Evolutionary conservation across 2,113 vertebrate species (phyloP).

Genomic region (Fregetta grallaria): DNA sequence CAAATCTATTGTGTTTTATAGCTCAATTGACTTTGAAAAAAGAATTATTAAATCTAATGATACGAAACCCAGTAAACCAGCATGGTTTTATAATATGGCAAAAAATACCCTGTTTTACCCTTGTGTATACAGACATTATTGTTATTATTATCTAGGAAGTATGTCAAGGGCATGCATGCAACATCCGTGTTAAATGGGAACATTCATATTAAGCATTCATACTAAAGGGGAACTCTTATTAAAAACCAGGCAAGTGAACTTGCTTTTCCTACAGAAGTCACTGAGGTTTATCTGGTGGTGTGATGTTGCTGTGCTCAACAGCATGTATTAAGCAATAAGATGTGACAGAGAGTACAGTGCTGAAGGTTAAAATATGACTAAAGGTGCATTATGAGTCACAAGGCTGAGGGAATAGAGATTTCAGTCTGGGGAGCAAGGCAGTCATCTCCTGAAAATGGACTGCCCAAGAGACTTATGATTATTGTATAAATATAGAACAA

Average conservation of each 20-base stretch:
- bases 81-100: not conserved
- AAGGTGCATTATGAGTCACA: slow-evolving; percentile 52
- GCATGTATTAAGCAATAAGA: slow-evolving; percentile 14
- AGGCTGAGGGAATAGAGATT: slow-evolving; percentile 50
- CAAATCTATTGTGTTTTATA: not conserved
- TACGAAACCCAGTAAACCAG: not conserved
- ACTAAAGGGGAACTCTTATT: not conserved
- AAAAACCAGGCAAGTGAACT: not conserved
- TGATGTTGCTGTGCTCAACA: not conserved
- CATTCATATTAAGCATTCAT: not conserved
- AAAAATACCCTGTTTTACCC: not conserved
- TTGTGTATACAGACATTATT: not conserved
- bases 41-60: not conserved
- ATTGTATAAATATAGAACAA: not conserved
- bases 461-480: slow-evolving; percentile 19
- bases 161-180: not conserved
- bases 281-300: not conserved
- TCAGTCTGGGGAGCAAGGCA: slow-evolving; percentile 10
- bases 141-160: not conserved
- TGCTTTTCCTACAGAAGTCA: not conserved
- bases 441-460: slow-evolving; percentile 14
- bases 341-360: not conserved
- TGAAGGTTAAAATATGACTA: slow-evolving; percentile 60
- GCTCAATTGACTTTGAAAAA: not conserved
- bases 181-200: not conserved